Conservation (phyloP, 2,113 vertebrate genomes). For the Trematocara stigmaticum region DNA sequence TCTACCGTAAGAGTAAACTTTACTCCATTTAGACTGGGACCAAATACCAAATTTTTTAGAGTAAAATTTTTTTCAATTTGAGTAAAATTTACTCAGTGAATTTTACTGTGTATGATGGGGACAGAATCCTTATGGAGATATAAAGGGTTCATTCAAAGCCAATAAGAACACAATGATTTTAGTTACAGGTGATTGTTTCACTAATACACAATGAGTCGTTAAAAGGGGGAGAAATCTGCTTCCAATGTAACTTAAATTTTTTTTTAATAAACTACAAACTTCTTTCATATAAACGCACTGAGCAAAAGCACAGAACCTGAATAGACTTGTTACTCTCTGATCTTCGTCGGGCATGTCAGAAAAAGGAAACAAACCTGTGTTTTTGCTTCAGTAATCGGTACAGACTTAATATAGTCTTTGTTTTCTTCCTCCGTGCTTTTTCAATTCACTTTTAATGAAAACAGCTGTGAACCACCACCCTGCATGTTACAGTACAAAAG, state of each 20-base stretch:
- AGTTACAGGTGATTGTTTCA: not conserved
- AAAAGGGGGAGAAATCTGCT: not conserved
- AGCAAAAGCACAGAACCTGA: not conserved
- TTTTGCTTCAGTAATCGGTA: not conserved
- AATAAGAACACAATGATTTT: not conserved
- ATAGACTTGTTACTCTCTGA: not conserved
- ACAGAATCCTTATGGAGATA: not conserved
- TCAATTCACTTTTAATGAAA: not conserved
- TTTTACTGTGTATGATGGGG: too few species aligned
- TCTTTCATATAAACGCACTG: not conserved
- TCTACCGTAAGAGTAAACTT: too few species aligned
- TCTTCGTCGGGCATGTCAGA: not conserved
- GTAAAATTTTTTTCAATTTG: too few species aligned
- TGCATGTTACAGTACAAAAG: not conserved
- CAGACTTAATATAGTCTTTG: not conserved
- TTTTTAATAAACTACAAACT: not conserved
- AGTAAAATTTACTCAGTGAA: too few species aligned
- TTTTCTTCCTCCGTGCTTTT: not conserved
- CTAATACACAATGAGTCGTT: not conserved
- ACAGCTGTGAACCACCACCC: not conserved
- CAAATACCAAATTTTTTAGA: too few species aligned
- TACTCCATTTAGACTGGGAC: too few species aligned
- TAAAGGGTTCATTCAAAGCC: not conserved
- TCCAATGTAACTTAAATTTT: not conserved
- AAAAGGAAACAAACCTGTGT: not conserved